Conservation (phyloP, 2,797 vertebrate species). For the Cetoscarus ocellatus region DNA sequence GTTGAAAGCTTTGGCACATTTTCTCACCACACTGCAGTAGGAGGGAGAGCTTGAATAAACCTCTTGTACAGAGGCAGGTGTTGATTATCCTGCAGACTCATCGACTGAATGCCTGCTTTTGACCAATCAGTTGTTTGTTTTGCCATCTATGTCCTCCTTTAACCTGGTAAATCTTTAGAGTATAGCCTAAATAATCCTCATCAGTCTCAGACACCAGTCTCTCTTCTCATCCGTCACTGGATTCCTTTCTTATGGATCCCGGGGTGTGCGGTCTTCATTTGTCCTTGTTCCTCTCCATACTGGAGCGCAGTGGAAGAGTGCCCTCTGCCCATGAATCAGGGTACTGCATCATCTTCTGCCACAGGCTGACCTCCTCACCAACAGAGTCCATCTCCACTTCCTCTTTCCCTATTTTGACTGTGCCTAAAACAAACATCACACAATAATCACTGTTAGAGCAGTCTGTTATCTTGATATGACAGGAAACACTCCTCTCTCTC, state of each 20-base stretch:
- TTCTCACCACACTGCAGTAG: conserved; percentile 9
- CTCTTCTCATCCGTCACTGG: conserved; percentile 4
- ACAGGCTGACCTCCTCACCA: conserved; percentile 94
- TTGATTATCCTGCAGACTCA: conserved; percentile 7
- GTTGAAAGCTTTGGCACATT: conserved; percentile 47
- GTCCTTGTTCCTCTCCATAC: conserved; percentile 85
- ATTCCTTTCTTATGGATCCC: neutral
- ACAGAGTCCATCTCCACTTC: conserved; percentile 90
- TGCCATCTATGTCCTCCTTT: neutral
- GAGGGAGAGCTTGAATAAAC: neutral
- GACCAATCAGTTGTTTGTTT: conserved; percentile 5
- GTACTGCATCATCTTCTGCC: conserved; percentile 98
- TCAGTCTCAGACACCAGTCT: conserved; percentile 32
- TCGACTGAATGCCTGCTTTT: neutral
- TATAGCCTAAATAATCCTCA: conserved; percentile 20
- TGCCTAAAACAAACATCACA: conserved; percentile 57
- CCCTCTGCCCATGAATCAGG: conserved; percentile 98
- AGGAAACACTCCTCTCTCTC: conserved; percentile 8
- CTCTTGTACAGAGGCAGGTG: conserved; percentile 1
- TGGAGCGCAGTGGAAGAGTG: conserved; percentile 90
- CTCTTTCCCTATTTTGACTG: conserved; percentile 72
- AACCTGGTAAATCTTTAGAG: conserved; percentile 2
- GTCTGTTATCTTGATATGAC: conserved; percentile 1
- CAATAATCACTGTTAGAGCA: conserved; percentile 1
- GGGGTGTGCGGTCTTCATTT: conserved; percentile 70